Evolutionary conservation across 2,797 vertebrate genomes (phyloP), one percentile per base, ranked within the genome.

Genomic region (Borostomias antarcticus): DNA sequence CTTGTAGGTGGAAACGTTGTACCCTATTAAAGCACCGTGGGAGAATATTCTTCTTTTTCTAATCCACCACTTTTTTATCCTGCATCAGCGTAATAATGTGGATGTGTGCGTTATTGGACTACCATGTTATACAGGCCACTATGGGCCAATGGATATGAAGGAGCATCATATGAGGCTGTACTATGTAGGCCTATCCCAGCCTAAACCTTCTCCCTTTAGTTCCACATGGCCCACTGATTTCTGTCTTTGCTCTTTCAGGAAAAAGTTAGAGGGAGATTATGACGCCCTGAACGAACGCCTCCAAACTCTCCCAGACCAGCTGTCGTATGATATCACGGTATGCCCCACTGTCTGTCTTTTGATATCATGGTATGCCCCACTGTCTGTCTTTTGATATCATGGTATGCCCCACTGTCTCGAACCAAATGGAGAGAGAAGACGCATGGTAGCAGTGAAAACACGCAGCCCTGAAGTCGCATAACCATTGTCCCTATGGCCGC

Each of bases 311-410:
- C 97, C 97, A 0, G 95, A 98, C 75, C 94, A 94, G 59, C 85
- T 99, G 70, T 95, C 93, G 25, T 98, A 99, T 23, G 93, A 95
- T 80, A 81, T 99, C 83, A 98, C 95, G 96, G 97, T 98, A 90
- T 50, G 94, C 88, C 40, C 48, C 8, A 8, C 17, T 15, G 17
- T 30, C 32, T 10, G 70, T 95, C 93, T 25, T 98, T 98, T 23
- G 93, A 95, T 80, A 81, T 99, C 83, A 98, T 96, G 96, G 97
- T 98, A 90, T 50, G 94, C 88, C 40, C 48, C 8, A 8, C 17
- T 15, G 17, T 30, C 32, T 10, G 70, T 95, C 93, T 25, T 98
- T 98, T 23, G 93, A 95, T 80, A 81, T 99, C 83, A 98, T 96
- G 96, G 97, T 98, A 90, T 50, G 94, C 88, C 40, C 48, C 8